Percentiles rank a stretch among this genome's conserved stretches.
phyloP scores from a whole-genome alignment of 2,888 invertebrate species.

The Melikaiella ostensackeni region DNA sequence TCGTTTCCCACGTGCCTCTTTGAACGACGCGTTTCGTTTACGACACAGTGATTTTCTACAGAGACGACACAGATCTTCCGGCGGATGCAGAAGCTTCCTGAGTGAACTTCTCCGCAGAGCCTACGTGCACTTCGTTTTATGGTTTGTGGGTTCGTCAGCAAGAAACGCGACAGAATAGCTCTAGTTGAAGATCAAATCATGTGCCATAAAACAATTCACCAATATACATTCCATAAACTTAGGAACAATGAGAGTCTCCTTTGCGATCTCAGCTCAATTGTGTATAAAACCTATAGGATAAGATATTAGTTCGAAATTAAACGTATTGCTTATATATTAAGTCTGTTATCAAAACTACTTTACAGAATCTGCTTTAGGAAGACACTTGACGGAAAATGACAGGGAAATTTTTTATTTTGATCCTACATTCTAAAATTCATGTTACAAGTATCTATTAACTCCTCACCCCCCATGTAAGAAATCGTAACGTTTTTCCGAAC shows the following conservation, averaged over 20 bases:
- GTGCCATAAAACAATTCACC: not conserved
- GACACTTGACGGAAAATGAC: too few species aligned
- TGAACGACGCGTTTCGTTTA: conserved; percentile 43
- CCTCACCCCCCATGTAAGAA: too few species aligned
- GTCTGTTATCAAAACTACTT: too few species aligned
- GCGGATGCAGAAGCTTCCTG: conserved; percentile 41
- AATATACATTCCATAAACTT: not conserved
- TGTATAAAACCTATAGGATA: too few species aligned
- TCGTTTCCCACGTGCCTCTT: conserved; percentile 26
- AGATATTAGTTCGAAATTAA: too few species aligned
- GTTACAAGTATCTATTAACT: too few species aligned
- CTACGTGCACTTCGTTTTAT: conserved; percentile 40
- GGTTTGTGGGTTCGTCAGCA: conserved; percentile 18
- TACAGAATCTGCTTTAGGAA: too few species aligned
- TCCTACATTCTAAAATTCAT: too few species aligned
- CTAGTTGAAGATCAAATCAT: not conserved
- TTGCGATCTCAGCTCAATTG: too few species aligned
- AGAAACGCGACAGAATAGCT: not conserved
- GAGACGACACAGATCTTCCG: not conserved
- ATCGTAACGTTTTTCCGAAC: too few species aligned
- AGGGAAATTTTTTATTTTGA: too few species aligned
- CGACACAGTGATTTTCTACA: conserved; percentile 45
- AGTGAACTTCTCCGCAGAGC: conserved; percentile 43
- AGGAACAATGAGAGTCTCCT: not conserved
- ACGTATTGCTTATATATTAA: too few species aligned